Conservation (phyloP, 2,888 invertebrate species). For the Sacculina carcini region DNA sequence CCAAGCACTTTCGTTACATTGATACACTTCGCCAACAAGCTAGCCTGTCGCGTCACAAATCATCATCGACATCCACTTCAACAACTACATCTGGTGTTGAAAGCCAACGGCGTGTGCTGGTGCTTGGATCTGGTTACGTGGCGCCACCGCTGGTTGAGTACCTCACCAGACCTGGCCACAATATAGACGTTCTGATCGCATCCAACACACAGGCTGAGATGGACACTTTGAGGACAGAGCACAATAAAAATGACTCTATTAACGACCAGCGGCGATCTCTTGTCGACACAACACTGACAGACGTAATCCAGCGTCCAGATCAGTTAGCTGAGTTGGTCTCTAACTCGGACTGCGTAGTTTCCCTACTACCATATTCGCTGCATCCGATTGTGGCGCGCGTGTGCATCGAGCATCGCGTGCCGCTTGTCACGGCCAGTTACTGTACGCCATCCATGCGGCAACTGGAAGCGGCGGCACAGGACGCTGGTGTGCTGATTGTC, state of each 20-base stretch:
- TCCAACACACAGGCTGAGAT: constrained; percentile 68
- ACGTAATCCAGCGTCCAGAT: constrained; percentile 44
- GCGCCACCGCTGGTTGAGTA: constrained; percentile 86
- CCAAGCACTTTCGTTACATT: constrained; percentile 83
- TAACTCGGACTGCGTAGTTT: constrained; percentile 47
- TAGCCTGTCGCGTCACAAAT: not conserved
- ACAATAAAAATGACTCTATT: too few relatives aligned
- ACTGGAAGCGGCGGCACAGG: constrained; percentile 48
- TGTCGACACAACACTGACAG: constrained; percentile 50
- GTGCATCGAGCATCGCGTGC: constrained; percentile 50
- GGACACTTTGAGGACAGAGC: constrained; percentile 47
- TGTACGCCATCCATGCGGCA: constrained; percentile 54
- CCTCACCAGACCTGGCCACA: constrained; percentile 45
- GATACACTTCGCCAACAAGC: too few relatives aligned
- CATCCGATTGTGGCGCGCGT: constrained; percentile 60
- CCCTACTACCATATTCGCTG: constrained; percentile 66
- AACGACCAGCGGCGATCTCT: too few relatives aligned
- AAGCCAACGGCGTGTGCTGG: constrained; percentile 47
- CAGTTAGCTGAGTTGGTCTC: constrained; percentile 41
- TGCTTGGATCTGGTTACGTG: constrained; percentile 86
- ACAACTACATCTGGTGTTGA: not conserved
- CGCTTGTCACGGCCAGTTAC: constrained; percentile 93
- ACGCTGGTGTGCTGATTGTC: constrained; percentile 69
- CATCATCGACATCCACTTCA: not conserved
- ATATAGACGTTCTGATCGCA: constrained; percentile 44